Percentiles rank a stretch among this genome's conserved stretches.
Conservation (phyloP, 2,797 vertebrate genomes). For the Halcyon smyrnensis region DNA sequence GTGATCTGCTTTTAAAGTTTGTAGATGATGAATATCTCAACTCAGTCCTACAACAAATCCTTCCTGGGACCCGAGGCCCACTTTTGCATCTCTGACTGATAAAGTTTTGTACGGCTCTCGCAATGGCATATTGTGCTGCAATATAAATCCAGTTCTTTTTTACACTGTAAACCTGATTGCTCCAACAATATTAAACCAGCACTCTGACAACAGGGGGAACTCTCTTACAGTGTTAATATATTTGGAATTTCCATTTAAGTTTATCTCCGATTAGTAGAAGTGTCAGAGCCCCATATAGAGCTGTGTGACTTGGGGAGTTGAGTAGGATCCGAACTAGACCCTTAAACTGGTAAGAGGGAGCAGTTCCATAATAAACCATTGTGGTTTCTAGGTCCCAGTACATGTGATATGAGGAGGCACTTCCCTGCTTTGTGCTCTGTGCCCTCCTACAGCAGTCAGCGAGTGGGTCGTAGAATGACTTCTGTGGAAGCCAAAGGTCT, state of each 20-base stretch:
- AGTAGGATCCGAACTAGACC: neutral
- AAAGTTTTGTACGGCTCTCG: neutral
- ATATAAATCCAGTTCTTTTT: neutral
- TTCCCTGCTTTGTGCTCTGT: neutral
- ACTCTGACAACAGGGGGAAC: neutral
- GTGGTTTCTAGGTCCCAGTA: neutral
- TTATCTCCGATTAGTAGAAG: neutral
- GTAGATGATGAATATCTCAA: neutral
- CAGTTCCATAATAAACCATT: neutral
- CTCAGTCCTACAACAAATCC: neutral
- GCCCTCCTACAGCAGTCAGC: neutral
- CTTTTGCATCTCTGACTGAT: neutral
- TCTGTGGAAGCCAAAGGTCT: too few relatives aligned
- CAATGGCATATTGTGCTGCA: neutral
- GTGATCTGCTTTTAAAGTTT: neutral
- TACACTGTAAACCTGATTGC: neutral
- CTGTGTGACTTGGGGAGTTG: neutral
- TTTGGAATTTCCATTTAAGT: neutral
- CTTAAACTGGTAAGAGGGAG: neutral
- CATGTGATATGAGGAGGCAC: fast-evolving
- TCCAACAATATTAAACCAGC: neutral
- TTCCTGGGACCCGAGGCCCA: neutral
- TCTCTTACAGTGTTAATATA: neutral
- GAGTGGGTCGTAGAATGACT: neutral
- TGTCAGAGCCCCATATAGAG: neutral